Evolutionary conservation across 2,113 vertebrate genomes (phyloP), one percentile per base, ranked within the genome.

Genomic region (Sialia sialis): DNA sequence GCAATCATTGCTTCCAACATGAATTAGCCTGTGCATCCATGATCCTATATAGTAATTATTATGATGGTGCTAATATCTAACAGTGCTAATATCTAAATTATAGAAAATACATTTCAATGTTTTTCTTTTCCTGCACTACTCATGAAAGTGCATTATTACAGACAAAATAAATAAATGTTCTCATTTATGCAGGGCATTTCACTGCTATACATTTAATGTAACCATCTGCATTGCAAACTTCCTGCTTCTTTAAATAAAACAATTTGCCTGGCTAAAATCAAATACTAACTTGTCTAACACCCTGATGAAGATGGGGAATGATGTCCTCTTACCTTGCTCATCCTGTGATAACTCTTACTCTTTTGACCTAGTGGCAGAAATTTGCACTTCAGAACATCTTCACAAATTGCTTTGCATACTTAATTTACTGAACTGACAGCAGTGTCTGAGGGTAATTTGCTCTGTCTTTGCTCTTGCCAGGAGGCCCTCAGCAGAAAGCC

Each of bases 351-450:
- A 92, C 72, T 93, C 81, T 74, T 89, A 72, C 21, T 67, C 76
- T 86, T 94, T 70, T 78, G 96, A 92, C 92, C 83, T 90, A 78
- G 72, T 67, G 76, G 59, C 36, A 90, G 68, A 95, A 93, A 90
- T 94, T 87, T 85, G 68, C 82, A 85, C 78, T 93, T 92, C 79
- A 92, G 83, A 93, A 89, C 86, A 75, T 86, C 56, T 83, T 94
- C 91, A 90, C 80, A 93, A 92, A 84, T 75, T 95, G 73, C 48
- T 93, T 90, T 95, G 84, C 89, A 93, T 93, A 81, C 27, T 92
- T 92, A 96, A 92, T 93, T 95, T 77, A 75, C 44, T 75, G 72
- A 93, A 86, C 64, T 91, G 94, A 89, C 89, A 94, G 80, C 73
- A 77, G 43, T 21, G 43, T 90, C 86, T 96, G 91, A 68, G 39